A percentile compares a stretch with the other conserved stretches of the same genome.
Conservation (phyloP, 53 echinoderm and acorn worm genomes). For the Henricia sp. region DNA sequence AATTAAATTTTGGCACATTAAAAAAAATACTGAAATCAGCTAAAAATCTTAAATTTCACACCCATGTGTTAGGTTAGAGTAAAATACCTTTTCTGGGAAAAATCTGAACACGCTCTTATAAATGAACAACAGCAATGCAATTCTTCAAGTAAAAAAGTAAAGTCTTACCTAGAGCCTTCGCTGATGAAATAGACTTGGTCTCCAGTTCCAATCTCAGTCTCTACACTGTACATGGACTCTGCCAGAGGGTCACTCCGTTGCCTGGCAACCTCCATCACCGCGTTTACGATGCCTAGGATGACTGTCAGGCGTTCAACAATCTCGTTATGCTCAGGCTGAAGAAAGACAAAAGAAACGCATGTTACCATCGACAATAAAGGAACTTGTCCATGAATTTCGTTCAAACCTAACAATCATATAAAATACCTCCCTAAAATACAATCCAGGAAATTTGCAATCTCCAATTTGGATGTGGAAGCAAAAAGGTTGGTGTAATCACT, state of each 20-base stretch:
- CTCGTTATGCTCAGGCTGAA: constrained; percentile 94
- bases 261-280: constrained; percentile 84
- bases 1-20: not conserved
- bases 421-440: too few species aligned
- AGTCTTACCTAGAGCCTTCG: constrained; percentile 89
- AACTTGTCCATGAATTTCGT: too few species aligned
- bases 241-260: constrained; percentile 84
- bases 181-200: constrained; percentile 90
- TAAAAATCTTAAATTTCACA: too few species aligned
- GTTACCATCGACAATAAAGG: too few species aligned
- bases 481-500: too few species aligned
- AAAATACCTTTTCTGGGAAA: too few species aligned
- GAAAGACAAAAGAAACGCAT: not conserved
- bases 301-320: constrained; percentile 88
- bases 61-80: too few species aligned
- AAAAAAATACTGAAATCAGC: too few species aligned
- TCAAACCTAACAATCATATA: too few species aligned
- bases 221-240: constrained; percentile 83
- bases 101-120: too few species aligned
- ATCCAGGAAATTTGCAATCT: too few species aligned
- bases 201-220: constrained; percentile 60
- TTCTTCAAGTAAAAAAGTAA: not conserved
- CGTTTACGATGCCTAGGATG: constrained; percentile 86
- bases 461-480: too few species aligned
- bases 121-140: not conserved